These are phyloP conservation scores for Acrobasis consociella DNA, from an alignment of 2,888 invertebrate genomes.

Conservation along the genomic window DNA sequence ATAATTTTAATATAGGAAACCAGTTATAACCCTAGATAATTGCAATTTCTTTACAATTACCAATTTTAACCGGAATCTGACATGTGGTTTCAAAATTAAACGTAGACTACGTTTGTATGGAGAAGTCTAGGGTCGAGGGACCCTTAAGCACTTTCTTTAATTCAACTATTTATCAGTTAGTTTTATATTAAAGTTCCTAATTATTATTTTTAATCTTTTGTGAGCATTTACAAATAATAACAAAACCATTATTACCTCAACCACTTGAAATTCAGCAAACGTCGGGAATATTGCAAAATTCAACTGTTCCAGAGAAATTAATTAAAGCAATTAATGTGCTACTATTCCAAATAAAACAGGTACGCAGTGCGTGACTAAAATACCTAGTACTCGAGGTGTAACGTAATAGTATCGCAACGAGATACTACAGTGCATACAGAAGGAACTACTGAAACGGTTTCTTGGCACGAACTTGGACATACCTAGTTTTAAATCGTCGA, in stretches of 20 bases:
- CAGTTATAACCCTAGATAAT: no score
- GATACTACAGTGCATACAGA: conserved; percentile 45
- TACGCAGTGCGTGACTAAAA: conserved; percentile 24
- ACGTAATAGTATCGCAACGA: conserved; percentile 45
- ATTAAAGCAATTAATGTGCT: conserved; percentile 5
- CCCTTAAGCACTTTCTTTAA: no score
- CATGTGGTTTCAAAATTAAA: no score
- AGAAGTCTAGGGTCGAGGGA: no score
- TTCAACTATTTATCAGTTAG: no score
- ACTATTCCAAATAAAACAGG: conserved; percentile 14
- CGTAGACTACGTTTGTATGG: no score
- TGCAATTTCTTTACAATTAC: no score
- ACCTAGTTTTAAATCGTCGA: conserved; percentile 5
- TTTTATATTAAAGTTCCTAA: no score
- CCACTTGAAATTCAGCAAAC: neutral
- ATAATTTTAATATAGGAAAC: no score
- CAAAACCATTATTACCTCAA: neutral
- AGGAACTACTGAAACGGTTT: conserved; percentile 41
- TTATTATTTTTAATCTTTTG: no score
- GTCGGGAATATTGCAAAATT: neutral
- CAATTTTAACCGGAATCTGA: no score
- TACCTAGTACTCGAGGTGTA: conserved; percentile 33
- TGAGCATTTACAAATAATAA: no score
- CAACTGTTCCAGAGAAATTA: neutral
- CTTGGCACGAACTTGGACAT: conserved; percentile 39